Percentiles rank a stretch among this genome's conserved stretches.
These are phyloP conservation scores for Lithophane leautieri DNA, from an alignment of 2,888 invertebrate species.

Conservation along the genomic window DNA sequence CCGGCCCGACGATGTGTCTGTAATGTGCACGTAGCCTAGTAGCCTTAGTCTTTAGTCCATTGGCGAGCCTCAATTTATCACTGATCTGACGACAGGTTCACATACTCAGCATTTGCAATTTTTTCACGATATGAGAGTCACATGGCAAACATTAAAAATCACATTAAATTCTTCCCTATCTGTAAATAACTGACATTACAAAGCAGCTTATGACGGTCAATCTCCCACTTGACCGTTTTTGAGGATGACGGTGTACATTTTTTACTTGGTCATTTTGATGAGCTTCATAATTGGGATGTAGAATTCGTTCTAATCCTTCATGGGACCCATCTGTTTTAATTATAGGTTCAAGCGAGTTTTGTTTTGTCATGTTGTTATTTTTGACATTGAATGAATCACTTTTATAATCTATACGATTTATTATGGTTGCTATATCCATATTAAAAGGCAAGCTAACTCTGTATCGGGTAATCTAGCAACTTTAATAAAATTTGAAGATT, in stretches of 20 bases:
- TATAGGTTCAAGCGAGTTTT: constrained; percentile 16
- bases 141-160: neutral
- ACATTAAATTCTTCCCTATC: neutral
- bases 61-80: neutral
- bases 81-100: neutral
- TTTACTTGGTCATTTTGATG: constrained; percentile 48
- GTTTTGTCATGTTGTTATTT: constrained; percentile 8
- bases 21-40: neutral
- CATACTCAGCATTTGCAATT: neutral
- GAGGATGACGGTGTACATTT: constrained; percentile 62
- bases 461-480: neutral
- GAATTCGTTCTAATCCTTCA: constrained; percentile 46
- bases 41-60: neutral
- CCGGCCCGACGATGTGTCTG: neutral
- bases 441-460: neutral
- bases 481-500: neutral
- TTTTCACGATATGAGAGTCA: neutral
- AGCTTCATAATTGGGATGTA: constrained; percentile 55
- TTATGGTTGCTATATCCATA: neutral
- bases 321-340: constrained; percentile 54
- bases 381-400: neutral
- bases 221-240: constrained; percentile 49
- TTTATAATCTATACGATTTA: neutral
- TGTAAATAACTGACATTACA: neutral
- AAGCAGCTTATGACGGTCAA: neutral